phyloP scores from a whole-genome alignment of 2,888 invertebrate genomes.

The Trissolcus brochymenae region DNA sequence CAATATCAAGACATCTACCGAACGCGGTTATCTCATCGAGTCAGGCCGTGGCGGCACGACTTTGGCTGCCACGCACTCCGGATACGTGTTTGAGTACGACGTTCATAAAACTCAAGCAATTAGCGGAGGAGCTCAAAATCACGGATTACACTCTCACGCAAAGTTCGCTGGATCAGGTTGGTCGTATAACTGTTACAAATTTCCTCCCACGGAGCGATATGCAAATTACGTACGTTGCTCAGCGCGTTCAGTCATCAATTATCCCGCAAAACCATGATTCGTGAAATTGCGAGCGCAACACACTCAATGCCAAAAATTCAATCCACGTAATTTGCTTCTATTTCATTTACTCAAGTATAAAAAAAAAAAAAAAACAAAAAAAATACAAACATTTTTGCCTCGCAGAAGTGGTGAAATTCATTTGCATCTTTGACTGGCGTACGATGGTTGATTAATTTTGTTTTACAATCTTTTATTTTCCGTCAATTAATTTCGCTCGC shows the following conservation, averaged over 20 bases:
- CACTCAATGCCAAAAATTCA: slow-evolving; percentile 1
- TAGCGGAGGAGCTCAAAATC: slow-evolving; percentile 77
- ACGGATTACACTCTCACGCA: slow-evolving; percentile 80
- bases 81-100: slow-evolving; percentile 77
- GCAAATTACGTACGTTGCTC: slow-evolving; percentile 38
- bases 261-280: slow-evolving; percentile 24
- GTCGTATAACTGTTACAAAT: slow-evolving; percentile 49
- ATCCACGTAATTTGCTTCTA: not conserved
- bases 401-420: too few species aligned
- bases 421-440: too few species aligned
- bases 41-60: slow-evolving; percentile 77
- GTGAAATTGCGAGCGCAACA: slow-evolving; percentile 28
- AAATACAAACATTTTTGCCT: not conserved
- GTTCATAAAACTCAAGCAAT: slow-evolving; percentile 77
- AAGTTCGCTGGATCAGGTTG: slow-evolving; percentile 80
- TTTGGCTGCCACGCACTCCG: slow-evolving; percentile 77
- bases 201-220: slow-evolving; percentile 40
- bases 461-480: too few species aligned
- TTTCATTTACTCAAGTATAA: not conserved
- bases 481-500: too few species aligned
- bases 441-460: too few species aligned
- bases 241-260: slow-evolving; percentile 32
- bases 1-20: slow-evolving; percentile 71
- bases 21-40: slow-evolving; percentile 75
- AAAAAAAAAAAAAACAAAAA: not conserved